Conservation (phyloP, 1,140 invertebrate genomes). For the Zaprionus capensis region DNA sequence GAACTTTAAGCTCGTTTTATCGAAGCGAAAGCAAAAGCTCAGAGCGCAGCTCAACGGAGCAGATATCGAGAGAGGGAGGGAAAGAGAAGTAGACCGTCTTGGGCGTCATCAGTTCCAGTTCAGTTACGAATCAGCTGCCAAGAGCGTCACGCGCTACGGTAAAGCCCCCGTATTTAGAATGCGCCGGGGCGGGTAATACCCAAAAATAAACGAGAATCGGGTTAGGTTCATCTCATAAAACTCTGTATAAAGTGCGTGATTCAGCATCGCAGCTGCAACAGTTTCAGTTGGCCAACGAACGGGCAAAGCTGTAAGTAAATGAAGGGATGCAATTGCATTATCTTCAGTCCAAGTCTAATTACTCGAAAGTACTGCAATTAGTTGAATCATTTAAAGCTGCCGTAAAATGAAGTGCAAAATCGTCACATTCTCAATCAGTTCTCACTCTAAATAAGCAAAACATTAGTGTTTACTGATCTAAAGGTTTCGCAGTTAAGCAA, state of each 20-base stretch:
- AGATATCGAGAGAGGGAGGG: slow-evolving; percentile 9
- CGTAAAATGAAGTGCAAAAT: slow-evolving; percentile 1
- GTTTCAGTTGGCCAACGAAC: slow-evolving; percentile 44
- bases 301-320: slow-evolving; percentile 33
- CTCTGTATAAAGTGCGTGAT: slow-evolving; percentile 67
- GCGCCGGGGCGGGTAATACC: slow-evolving; percentile 44
- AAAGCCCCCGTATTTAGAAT: slow-evolving; percentile 50
- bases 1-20: slow-evolving; percentile 31
- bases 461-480: not conserved
- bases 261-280: slow-evolving; percentile 50
- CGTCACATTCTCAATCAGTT: not conserved
- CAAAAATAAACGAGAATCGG: slow-evolving; percentile 61
- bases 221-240: slow-evolving; percentile 13
- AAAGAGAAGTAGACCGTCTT: slow-evolving; percentile 22
- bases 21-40: slow-evolving; percentile 15
- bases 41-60: slow-evolving; percentile 6
- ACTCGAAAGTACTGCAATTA: slow-evolving; percentile 23
- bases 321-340: not conserved
- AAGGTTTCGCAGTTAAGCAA: not conserved
- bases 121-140: slow-evolving; percentile 56
- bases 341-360: not conserved
- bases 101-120: slow-evolving; percentile 22
- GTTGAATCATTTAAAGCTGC: not conserved
- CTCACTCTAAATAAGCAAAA: no score
- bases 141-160: slow-evolving; percentile 44